Conservation (phyloP, 1,140 invertebrate genomes). For the Telenomus remus region DNA sequence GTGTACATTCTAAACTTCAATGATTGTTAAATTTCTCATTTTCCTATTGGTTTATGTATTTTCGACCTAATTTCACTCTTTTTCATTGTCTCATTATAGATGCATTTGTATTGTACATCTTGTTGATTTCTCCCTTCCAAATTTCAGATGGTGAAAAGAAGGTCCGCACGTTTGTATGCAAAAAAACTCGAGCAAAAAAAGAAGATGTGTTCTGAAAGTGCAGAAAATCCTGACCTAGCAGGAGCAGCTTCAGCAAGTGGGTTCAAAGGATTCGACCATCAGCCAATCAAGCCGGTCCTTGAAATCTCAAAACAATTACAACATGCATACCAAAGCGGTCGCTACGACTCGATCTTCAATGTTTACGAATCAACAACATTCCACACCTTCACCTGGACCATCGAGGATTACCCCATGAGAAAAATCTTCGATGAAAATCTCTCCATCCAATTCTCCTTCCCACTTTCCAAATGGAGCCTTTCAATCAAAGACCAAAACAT, state of each 20-base stretch:
- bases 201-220: background rate
- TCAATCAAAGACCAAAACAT: background rate
- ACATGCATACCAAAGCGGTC: background rate
- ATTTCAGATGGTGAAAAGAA: background rate
- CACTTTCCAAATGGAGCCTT: slow-evolving; percentile 1
- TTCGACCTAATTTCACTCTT: no score
- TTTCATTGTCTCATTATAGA: no score
- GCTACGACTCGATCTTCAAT: background rate
- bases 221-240: background rate
- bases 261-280: no score
- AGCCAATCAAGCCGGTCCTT: no score
- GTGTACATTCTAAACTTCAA: no score
- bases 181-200: background rate
- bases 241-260: no score
- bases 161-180: background rate
- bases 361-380: background rate
- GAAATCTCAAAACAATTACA: slow-evolving; percentile 3
- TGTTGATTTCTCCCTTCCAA: no score
- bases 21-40: no score
- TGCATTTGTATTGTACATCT: no score
- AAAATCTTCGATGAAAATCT: background rate
- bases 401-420: slow-evolving; percentile 6
- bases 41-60: no score
- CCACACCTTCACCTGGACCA: slow-evolving; percentile 3
- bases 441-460: background rate